Evolutionary conservation across 1,140 invertebrate genomes (phyloP).

Genomic region (Battus philenor): DNA sequence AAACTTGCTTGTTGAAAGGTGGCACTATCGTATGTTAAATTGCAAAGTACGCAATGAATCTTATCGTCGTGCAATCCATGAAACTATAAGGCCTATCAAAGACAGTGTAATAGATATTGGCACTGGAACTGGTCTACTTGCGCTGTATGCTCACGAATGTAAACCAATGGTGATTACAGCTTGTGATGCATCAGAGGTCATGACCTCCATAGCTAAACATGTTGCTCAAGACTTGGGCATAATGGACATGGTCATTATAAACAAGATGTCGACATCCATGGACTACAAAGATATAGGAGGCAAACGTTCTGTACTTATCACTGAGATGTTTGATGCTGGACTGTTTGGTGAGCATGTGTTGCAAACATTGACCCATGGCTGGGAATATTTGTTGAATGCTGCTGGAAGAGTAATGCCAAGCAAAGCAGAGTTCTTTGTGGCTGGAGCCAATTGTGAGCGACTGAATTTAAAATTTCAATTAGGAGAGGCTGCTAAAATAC

Average conservation of each 20-base stretch:
- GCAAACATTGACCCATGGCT: slow-evolving; percentile 81
- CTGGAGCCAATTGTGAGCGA: slow-evolving; percentile 75
- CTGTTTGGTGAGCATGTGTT: slow-evolving; percentile 85
- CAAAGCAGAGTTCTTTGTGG: slow-evolving; percentile 79
- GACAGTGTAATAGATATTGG: slow-evolving; percentile 84
- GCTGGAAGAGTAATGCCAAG: slow-evolving; percentile 78
- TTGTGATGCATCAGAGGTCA: slow-evolving; percentile 80
- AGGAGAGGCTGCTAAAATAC: slow-evolving; percentile 34
- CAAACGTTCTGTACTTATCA: slow-evolving; percentile 81
- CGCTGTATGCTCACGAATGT: slow-evolving; percentile 79
- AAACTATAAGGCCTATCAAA: slow-evolving; percentile 67
- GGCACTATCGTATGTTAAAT: slow-evolving; percentile 91
- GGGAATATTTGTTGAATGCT: slow-evolving; percentile 76
- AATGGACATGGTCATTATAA: slow-evolving; percentile 39
- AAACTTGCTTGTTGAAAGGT: slow-evolving; percentile 79
- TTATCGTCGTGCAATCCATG: slow-evolving; percentile 80
- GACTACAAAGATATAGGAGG: slow-evolving; percentile 76
- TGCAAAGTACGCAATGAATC: slow-evolving; percentile 81
- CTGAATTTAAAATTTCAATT: slow-evolving; percentile 66
- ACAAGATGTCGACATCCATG: slow-evolving; percentile 49
- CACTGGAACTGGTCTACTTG: slow-evolving; percentile 83
- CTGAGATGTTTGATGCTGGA: slow-evolving; percentile 88
- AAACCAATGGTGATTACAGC: slow-evolving; percentile 78
- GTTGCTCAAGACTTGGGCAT: slow-evolving; percentile 76
- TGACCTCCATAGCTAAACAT: slow-evolving; percentile 78